Conservation (phyloP, 2,113 vertebrate genomes). For the Bombycilla garrulus region DNA sequence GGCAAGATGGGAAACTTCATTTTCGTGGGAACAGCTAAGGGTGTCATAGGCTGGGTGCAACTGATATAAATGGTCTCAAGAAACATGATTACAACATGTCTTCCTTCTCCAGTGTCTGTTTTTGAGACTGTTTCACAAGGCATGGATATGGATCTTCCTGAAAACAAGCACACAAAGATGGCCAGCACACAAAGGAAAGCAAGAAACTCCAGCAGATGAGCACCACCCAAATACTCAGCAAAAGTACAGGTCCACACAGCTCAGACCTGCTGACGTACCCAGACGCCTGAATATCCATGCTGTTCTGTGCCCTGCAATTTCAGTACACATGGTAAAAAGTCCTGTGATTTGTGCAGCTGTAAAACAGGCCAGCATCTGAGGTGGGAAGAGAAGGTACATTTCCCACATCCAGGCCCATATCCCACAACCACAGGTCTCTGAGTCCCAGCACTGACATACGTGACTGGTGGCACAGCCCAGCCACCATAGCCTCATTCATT, state of each 20-base stretch:
- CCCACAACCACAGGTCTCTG: neutral
- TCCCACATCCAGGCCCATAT: neutral
- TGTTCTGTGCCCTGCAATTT: neutral
- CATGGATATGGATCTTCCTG: neutral
- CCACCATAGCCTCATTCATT: neutral
- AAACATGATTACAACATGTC: neutral
- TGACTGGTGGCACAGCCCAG: neutral
- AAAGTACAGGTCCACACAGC: neutral
- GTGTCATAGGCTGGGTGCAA: neutral
- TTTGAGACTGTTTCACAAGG: neutral
- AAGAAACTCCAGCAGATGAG: neutral
- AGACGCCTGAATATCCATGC: neutral
- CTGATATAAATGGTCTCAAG: neutral
- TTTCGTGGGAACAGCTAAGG: neutral
- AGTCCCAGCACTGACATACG: neutral
- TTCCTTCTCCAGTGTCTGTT: neutral
- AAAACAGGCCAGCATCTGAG: neutral
- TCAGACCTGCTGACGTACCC: neutral
- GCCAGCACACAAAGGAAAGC: neutral
- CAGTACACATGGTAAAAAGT: neutral
- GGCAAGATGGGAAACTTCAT: neutral
- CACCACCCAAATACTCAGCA: neutral
- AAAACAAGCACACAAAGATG: neutral
- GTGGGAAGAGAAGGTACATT: neutral
- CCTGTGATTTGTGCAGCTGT: neutral